Evolutionary conservation across 2,797 vertebrate genomes (phyloP).

Genomic region (Oryzias sinensis): DNA sequence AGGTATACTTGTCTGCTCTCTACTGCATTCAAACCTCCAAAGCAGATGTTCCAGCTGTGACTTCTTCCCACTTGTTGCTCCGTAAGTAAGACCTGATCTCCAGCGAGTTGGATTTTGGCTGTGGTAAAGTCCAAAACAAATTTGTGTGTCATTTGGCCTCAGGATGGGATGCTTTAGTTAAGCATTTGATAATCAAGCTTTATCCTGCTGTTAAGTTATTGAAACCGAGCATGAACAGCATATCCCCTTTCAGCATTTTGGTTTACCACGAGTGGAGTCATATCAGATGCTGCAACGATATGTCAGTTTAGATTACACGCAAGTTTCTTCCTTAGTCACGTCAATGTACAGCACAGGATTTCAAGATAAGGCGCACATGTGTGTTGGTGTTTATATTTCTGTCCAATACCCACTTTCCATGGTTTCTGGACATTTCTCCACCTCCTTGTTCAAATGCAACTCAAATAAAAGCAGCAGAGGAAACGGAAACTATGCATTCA

Average conservation of each 20-base stretch:
- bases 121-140: not conserved
- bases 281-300: not conserved
- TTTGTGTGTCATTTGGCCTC: not conserved
- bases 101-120: not conserved
- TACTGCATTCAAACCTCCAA: too few relatives aligned
- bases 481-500: slow-evolving; percentile 1
- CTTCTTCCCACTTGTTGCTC: not conserved
- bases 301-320: not conserved
- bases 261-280: not conserved
- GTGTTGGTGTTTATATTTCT: not conserved
- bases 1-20: too few relatives aligned
- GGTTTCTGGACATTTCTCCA: too few relatives aligned
- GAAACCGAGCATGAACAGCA: not conserved
- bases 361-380: too few relatives aligned
- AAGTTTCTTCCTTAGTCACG: not conserved
- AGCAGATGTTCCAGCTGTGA: not conserved
- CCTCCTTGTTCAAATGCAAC: not conserved
- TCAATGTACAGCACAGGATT: not conserved
- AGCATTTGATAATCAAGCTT: not conserved
- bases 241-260: slow-evolving; percentile 2
- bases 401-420: not conserved
- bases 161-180: not conserved
- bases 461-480: slow-evolving; percentile 2
- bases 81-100: not conserved
- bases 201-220: slow-evolving; percentile 10